Conservation (phyloP, 2,888 invertebrate species). For the Eilema depressum region DNA sequence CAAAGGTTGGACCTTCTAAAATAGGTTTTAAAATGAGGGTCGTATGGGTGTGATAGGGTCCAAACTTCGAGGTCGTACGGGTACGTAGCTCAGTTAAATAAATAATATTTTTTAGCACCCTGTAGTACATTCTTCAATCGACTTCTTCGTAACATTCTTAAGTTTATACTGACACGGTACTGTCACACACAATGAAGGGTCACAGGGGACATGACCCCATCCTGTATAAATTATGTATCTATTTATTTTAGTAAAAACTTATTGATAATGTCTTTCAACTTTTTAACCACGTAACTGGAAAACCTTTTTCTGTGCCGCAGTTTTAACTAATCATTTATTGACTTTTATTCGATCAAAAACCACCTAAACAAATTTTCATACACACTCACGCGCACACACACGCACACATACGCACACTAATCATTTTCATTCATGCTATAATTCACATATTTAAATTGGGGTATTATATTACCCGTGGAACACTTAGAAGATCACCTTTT, state of each 20-base stretch:
- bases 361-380: background rate
- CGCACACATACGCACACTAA: background rate
- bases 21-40: too few species aligned
- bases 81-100: background rate
- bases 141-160: background rate
- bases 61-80: too few species aligned
- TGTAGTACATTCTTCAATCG: background rate
- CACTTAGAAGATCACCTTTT: background rate
- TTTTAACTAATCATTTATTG: background rate
- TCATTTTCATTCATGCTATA: too few species aligned
- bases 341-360: conserved; percentile 1
- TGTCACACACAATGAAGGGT: background rate
- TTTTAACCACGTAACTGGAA: too few species aligned
- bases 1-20: too few species aligned
- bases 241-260: background rate
- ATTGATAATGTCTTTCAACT: background rate
- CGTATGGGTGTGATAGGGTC: too few species aligned
- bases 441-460: too few species aligned
- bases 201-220: too few species aligned
- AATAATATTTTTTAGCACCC: background rate
- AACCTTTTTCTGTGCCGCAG: too few species aligned
- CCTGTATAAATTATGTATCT: too few species aligned
- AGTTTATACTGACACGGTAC: background rate
- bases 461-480: background rate
- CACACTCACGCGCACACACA: background rate